phyloP scores from a whole-genome alignment of 2,113 vertebrate genomes.

The Phalacrocorax aristotelis region DNA sequence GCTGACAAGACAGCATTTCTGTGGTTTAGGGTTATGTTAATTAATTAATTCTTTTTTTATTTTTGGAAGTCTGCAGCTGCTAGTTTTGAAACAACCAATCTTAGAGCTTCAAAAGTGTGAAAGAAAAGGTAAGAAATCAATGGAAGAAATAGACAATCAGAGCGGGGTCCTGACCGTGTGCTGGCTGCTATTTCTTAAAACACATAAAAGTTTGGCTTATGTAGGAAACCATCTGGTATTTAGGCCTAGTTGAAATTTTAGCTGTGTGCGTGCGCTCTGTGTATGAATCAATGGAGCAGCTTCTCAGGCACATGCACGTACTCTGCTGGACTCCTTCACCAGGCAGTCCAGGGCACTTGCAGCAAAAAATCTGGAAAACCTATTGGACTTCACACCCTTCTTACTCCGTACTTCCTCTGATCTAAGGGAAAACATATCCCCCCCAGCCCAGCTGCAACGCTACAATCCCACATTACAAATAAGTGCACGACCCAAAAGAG shows the following conservation, averaged over 20 bases:
- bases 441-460: background rate
- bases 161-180: background rate
- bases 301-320: background rate
- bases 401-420: background rate
- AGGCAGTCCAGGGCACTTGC: background rate
- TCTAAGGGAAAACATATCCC: background rate
- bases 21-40: slow-evolving; percentile 61
- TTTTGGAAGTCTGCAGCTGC: slow-evolving; percentile 69
- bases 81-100: slow-evolving; percentile 70
- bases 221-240: background rate
- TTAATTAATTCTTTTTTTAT: background rate
- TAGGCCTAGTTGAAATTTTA: background rate
- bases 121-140: background rate
- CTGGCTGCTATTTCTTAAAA: background rate
- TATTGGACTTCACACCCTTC: background rate
- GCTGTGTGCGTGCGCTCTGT: background rate
- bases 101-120: background rate
- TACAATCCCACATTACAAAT: background rate
- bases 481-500: background rate
- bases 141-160: background rate
- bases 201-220: background rate
- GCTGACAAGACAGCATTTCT: slow-evolving; percentile 52
- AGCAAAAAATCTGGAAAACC: background rate
- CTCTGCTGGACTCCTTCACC: background rate
- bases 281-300: background rate